A percentile compares a stretch with the other conserved stretches of the same genome.
Evolutionary conservation across 2,113 vertebrate genomes (phyloP).

Genomic region (Archocentrus centrarchus): DNA sequence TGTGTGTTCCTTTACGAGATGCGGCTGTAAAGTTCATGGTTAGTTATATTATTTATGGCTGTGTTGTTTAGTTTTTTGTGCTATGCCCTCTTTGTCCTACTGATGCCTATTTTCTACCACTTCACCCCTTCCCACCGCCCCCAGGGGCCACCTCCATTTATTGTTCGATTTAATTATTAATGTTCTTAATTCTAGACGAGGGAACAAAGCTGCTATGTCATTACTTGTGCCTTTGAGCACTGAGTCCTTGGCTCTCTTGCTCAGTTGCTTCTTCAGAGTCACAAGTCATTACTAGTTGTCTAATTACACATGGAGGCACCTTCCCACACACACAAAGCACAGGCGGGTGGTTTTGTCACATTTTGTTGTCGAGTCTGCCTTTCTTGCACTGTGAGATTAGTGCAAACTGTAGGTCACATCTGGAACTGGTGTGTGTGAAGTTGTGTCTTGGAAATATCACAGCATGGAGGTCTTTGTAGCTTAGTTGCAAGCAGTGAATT

Average conservation of each 20-base stretch:
- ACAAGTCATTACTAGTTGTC: slow-evolving; percentile 59
- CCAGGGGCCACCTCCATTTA: slow-evolving; percentile 42
- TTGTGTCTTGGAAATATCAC: slow-evolving; percentile 9
- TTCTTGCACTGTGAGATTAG: background rate
- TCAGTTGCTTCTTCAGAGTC: slow-evolving; percentile 41
- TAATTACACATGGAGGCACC: slow-evolving; percentile 61
- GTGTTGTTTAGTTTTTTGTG: background rate
- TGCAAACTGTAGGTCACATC: slow-evolving; percentile 19
- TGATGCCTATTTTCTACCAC: slow-evolving; percentile 20
- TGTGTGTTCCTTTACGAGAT: slow-evolving; percentile 19
- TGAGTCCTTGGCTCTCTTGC: slow-evolving; percentile 26
- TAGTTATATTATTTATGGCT: background rate
- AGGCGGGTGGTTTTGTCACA: slow-evolving; percentile 38
- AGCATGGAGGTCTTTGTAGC: background rate
- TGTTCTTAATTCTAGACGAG: slow-evolving; percentile 64
- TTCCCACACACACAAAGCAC: slow-evolving; percentile 61
- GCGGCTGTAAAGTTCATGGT: slow-evolving; percentile 17
- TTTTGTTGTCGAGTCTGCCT: slow-evolving; percentile 18
- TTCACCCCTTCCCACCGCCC: slow-evolving; percentile 7
- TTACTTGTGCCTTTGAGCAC: slow-evolving; percentile 60
- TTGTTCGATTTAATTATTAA: slow-evolving; percentile 71
- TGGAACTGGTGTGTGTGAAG: background rate
- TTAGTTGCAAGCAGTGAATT: background rate
- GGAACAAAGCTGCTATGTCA: slow-evolving; percentile 50
- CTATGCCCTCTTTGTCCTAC: slow-evolving; percentile 40